Base-by-base conservation (phyloP, 2,888 invertebrate genomes). In the Torymus tubicola region DNA sequence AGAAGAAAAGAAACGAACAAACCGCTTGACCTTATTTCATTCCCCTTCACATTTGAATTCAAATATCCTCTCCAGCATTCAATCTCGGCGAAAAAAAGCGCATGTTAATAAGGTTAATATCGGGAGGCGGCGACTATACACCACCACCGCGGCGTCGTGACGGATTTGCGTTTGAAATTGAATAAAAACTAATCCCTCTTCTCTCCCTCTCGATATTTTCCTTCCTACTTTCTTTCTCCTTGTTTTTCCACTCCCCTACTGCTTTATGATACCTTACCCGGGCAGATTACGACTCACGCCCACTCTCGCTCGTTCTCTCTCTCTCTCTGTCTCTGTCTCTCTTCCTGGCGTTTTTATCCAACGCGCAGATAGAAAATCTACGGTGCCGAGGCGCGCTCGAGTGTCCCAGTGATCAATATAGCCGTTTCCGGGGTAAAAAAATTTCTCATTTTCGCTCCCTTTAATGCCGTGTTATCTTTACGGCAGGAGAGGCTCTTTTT, bases 311-410 rank as follows among this genome's bases (percentile, higher is more conserved):
- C 11, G 53, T 3, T 67, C 52, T 50, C n/a, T 72, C 52, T 58
- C 13, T 50, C 78, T 53, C 58, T 61, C 12, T 16, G 53, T n/a
- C 16, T 13, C 71, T 63, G n/a, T 14, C 24, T 61, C 31, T 64
- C 10, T 61, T 64, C 58, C 31, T 8, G 31, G 31, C 31, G 31
- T 72, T 78, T 67, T 42, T 67, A 61, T 78, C 60, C 63, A 13
- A 14, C 58, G 21, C 64, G 75, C 31, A 61, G 80, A 77, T 77
- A 77, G 76, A 81, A 77, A 81, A 69, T 77, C 76, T 69, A 73
- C 61, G 53, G 61, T 18, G 55, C 68, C 31, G 64, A 74, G 80
- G 71, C 31, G 31, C 31, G 31, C 31, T 31, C 4, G 65, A 70
- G 60, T 70, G 70, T 71, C 65, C 57, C 31, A 2, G 21, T 81